Base-by-base conservation (phyloP, 2,113 vertebrate species). In the Urocolius indicus region DNA sequence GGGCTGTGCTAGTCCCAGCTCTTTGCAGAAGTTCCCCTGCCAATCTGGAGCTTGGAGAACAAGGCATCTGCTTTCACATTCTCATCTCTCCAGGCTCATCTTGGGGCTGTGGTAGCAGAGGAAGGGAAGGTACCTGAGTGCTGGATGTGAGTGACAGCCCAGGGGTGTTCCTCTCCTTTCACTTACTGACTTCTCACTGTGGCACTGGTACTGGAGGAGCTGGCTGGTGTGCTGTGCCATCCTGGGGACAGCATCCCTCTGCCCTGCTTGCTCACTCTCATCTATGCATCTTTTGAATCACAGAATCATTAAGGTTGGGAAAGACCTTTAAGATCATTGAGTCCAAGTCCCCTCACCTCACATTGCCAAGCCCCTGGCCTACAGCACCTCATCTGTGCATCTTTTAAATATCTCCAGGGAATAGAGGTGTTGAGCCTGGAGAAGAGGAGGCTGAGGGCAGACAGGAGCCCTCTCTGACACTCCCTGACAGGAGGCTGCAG, bases 181-280 rank as follows among this genome's bases (percentile, higher is more conserved):
- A 0, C 48, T 45, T 67, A 16, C 13, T 2, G 14, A 19, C 9
- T 7, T 48, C 45, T 36, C 5, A 5, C 7, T 13, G 16, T 20
- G 13, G 65, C 0, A 1, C 16, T 16, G 71, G 46, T 73, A 9
- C n/a, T 16, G 3, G 1, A 17, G 69, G 30, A 22, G 66, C 3
- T 1, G 12, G 46, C n/a, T 4, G 43, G 3, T n/a, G 2, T 4
- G 41, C 68, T 62, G 51, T 49, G 46, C 55, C 6, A 4, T 4
- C 54, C 55, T 0, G 0, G 52, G 32, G 43, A 13, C 48, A 20
- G 38, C 55, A 18, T 23, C 57, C 63, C 63, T 32, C 43, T 4
- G 26, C 13, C 49, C 69, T 18, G 32, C 38, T 41, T 41, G 38
- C 38, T 41, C 9, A 9, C 38, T 12, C 12, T 41, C 38, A 41